Percentiles rank a stretch among this genome's conserved stretches.
Conservation (phyloP, 2,888 invertebrate genomes). For the Gymnoscelis rufifasciata region DNA sequence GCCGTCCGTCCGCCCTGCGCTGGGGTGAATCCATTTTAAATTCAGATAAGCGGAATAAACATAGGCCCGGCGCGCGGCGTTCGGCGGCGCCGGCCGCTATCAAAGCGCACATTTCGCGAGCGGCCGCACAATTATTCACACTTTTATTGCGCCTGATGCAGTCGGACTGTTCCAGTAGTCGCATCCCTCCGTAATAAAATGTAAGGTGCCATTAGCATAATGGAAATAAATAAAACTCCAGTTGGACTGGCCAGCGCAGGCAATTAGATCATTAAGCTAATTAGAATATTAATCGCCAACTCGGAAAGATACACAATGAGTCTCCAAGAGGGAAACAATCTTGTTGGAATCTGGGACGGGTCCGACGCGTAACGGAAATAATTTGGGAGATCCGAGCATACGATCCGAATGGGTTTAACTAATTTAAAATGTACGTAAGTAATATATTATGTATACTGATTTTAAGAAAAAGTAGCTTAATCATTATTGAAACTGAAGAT, state of each 20-base stretch:
- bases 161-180: background rate
- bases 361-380: too few relatives aligned
- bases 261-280: conserved; percentile 16
- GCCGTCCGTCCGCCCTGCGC: conserved; percentile 9
- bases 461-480: too few relatives aligned
- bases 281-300: conserved; percentile 18
- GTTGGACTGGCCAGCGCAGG: background rate
- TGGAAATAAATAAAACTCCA: background rate
- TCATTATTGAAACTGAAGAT: too few relatives aligned
- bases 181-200: background rate
- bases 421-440: too few relatives aligned
- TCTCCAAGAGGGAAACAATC: too few relatives aligned
- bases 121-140: background rate
- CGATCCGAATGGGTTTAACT: too few relatives aligned
- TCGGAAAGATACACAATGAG: background rate
- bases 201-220: background rate
- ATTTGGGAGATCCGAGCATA: too few relatives aligned
- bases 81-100: background rate
- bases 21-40: conserved; percentile 59
- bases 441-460: too few relatives aligned
- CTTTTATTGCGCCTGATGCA: background rate
- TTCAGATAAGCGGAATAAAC: conserved; percentile 74
- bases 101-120: too few relatives aligned
- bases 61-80: conserved; percentile 42
- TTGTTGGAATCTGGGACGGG: too few relatives aligned